Conservation (phyloP, 1,140 invertebrate species). For the Leptinotarsa texana region DNA sequence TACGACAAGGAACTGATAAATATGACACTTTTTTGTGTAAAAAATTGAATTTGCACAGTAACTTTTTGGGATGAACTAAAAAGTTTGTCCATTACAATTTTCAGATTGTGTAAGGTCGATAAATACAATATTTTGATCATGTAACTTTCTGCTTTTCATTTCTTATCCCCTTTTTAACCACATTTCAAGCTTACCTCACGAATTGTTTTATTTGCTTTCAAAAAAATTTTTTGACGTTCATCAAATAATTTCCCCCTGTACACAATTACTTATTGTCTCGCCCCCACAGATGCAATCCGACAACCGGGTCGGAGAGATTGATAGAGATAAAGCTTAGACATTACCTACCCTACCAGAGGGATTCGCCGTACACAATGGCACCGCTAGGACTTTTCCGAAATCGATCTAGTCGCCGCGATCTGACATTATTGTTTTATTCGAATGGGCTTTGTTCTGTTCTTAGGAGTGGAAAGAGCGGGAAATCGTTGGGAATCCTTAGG, state of each 20-base stretch:
- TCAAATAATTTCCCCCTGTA: not conserved
- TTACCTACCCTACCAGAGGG: not conserved
- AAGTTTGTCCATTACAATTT: no score
- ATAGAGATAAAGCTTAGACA: not conserved
- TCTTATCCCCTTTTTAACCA: no score
- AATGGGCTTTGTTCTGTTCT: not conserved
- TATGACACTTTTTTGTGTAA: no score
- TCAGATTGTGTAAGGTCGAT: no score
- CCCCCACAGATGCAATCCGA: not conserved
- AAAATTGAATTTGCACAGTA: no score
- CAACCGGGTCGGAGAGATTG: not conserved
- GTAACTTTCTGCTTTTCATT: no score
- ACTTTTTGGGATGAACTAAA: no score
- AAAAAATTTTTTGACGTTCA: no score
- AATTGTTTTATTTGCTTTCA: no score
- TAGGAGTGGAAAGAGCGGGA: not conserved
- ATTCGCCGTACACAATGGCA: not conserved
- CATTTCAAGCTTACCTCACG: no score
- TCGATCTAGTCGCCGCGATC: slow-evolving; percentile 7
- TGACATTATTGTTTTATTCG: slow-evolving; percentile 1
- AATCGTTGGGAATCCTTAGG: not conserved
- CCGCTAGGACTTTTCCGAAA: slow-evolving; percentile 1
- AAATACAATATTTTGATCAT: no score
- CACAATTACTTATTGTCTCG: not conserved
- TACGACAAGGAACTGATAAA: no score